Evolutionary conservation across 2,113 vertebrate species (phyloP), one percentile per base, ranked within the genome.

Genomic region (Seriola quinqueradiata): DNA sequence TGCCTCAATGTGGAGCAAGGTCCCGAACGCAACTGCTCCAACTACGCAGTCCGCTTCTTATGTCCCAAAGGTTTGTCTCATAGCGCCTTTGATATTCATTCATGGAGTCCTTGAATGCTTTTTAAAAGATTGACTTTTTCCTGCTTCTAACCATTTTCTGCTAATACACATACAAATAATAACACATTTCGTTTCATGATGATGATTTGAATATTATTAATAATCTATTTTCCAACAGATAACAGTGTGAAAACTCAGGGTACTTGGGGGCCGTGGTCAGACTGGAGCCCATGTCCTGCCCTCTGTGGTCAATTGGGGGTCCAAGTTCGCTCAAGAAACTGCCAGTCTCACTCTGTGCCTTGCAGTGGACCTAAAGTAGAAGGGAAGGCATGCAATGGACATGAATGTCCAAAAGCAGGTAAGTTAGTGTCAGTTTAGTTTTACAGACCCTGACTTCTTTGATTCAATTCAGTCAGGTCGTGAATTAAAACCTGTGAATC

Each of bases 271-370:
- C 93, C 86, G 0, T 99, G 98, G 98, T 97, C 98, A 28, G 92
- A 94, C 67, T 99, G 98, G 98, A 97, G 96, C 0, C 90, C 92
- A 48, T 99, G 98, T 71, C 94, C 96, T 9, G 97, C 96, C 4
- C 86, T 92, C 65, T 99, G 98, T 70, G 96, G 95, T 70, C 95
- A 96, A 76, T 93, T 95, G 0, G 97, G 96, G 0, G 94, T 96
- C 67, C 97, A 98, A 92, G 91, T 95, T 70, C 97, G 97, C 23
- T 94, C 95, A 61, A 96, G 98, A 77, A 95, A 75, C 70, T 99
- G 98, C 91, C 87, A 96, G 9, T 93, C 95, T 3, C 94, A 89
- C 84, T 92, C 21, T 0, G 7, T 87, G 1, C 92, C 95, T 81
- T 99, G 98, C 70, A 95, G 52, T 3, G 97, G 97, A 32, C 91